Evolutionary conservation across 2,113 vertebrate species (phyloP).

Genomic region (Leptodactylus fuscus): DNA sequence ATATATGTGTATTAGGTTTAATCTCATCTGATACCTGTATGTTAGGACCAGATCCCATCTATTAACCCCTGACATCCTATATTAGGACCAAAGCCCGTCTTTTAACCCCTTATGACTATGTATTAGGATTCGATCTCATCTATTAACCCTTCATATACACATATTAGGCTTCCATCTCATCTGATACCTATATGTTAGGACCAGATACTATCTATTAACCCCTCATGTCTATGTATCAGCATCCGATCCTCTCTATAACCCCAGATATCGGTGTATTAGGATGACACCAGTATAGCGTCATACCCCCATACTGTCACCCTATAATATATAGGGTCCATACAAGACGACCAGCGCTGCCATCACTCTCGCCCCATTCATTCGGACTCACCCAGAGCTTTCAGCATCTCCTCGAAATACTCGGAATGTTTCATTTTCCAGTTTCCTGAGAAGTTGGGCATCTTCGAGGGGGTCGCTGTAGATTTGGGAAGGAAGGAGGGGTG

Average conservation of each 20-base stretch:
- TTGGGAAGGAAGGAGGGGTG: too few relatives aligned
- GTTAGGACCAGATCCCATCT: neutral
- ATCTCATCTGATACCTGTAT: neutral
- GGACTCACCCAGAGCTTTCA: constrained; percentile 86
- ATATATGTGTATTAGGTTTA: neutral
- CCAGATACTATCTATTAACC: too few relatives aligned
- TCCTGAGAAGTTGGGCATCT: constrained; percentile 86
- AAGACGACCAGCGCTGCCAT: too few relatives aligned
- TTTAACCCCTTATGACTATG: neutral
- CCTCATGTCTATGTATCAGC: neutral
- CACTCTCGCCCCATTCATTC: neutral
- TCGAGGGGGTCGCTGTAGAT: constrained; percentile 50
- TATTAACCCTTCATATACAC: neutral
- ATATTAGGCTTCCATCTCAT: neutral
- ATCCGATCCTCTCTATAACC: neutral
- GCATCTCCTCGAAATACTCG: constrained; percentile 91
- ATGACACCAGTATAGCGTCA: too few relatives aligned
- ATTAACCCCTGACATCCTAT: neutral
- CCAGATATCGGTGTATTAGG: neutral
- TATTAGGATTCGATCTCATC: constrained; percentile 3
- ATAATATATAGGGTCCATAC: too few relatives aligned
- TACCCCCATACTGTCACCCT: too few relatives aligned
- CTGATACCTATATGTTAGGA: neutral
- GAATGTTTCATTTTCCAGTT: constrained; percentile 91
- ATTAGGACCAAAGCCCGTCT: neutral